A percentile compares a stretch with the other conserved stretches of the same genome.
These are phyloP conservation scores for Oreochromis aureus DNA, from an alignment of 2,113 vertebrate species.

Conservation along the genomic window DNA sequence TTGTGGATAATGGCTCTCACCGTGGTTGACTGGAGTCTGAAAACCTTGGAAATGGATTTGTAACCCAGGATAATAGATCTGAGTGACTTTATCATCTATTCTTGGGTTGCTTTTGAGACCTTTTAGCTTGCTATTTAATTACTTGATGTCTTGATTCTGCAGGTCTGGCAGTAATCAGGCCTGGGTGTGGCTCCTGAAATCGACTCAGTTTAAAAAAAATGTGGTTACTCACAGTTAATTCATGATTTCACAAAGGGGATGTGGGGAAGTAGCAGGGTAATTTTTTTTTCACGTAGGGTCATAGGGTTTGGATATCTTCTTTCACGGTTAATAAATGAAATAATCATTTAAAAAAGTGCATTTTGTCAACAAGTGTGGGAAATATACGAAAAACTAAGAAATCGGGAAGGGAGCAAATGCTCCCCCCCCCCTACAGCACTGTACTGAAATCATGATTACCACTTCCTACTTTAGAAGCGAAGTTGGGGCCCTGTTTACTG, in stretches of 20 bases:
- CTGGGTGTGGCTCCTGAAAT: not conserved
- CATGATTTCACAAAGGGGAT: not conserved
- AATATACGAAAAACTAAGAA: not conserved
- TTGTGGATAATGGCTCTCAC: not conserved
- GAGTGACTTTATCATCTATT: not conserved
- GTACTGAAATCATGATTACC: not conserved
- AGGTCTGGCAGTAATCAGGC: not conserved
- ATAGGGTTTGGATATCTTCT: not conserved
- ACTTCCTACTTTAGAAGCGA: conserved; percentile 8
- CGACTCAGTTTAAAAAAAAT: not conserved
- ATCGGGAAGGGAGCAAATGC: not conserved
- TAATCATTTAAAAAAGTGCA: not conserved
- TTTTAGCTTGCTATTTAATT: not conserved
- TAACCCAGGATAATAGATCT: not conserved
- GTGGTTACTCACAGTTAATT: not conserved
- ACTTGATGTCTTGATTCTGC: not conserved
- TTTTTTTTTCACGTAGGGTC: not conserved
- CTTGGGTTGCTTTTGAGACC: not conserved
- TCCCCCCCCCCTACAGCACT: not conserved
- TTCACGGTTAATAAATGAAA: not conserved
- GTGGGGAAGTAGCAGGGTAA: not conserved
- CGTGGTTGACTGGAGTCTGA: not conserved
- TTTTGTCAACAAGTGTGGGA: not conserved
- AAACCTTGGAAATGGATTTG: not conserved
- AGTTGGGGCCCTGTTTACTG: not conserved